These are phyloP conservation scores for Notodonta dromedarius DNA, from an alignment of 2,888 invertebrate species.

Conservation along the genomic window DNA sequence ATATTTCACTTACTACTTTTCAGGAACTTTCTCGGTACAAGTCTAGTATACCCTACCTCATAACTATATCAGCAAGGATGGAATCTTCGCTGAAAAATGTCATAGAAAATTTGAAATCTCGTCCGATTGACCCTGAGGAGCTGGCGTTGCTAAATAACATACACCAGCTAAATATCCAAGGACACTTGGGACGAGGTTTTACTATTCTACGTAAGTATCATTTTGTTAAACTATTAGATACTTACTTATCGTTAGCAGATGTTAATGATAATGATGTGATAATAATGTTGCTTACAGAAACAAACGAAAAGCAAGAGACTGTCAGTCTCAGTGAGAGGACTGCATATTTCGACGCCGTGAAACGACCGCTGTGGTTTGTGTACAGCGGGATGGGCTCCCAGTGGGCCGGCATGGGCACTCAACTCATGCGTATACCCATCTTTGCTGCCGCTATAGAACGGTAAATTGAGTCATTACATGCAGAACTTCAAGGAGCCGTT, in stretches of 20 bases:
- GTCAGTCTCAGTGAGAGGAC: slow-evolving; percentile 48
- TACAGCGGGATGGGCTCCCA: slow-evolving; percentile 91
- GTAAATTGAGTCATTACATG: slow-evolving; percentile 34
- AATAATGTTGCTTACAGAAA: slow-evolving; percentile 38
- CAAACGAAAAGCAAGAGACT: slow-evolving; percentile 50
- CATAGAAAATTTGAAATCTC: slow-evolving; percentile 50
- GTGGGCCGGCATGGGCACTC: slow-evolving; percentile 87
- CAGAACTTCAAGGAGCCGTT: too few species aligned
- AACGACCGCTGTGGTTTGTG: slow-evolving; percentile 86
- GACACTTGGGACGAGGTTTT: slow-evolving; percentile 62
- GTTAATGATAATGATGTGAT: too few species aligned
- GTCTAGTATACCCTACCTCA: slow-evolving; percentile 50
- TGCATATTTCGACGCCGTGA: slow-evolving; percentile 54
- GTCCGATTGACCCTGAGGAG: slow-evolving; percentile 58
- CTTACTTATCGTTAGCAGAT: too few species aligned
- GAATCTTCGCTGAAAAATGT: slow-evolving; percentile 49
- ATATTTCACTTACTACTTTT: slow-evolving; percentile 7
- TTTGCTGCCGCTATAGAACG: slow-evolving; percentile 83
- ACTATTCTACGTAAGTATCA: slow-evolving; percentile 48
- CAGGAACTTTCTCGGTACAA: slow-evolving; percentile 55
- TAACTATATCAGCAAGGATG: slow-evolving; percentile 55
- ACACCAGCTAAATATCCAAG: slow-evolving; percentile 47
- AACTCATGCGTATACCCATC: slow-evolving; percentile 85
- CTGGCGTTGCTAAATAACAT: slow-evolving; percentile 58
- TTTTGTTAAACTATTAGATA: too few species aligned